Conservation (phyloP, 2,888 invertebrate species). For the Schizaphis graminum region DNA sequence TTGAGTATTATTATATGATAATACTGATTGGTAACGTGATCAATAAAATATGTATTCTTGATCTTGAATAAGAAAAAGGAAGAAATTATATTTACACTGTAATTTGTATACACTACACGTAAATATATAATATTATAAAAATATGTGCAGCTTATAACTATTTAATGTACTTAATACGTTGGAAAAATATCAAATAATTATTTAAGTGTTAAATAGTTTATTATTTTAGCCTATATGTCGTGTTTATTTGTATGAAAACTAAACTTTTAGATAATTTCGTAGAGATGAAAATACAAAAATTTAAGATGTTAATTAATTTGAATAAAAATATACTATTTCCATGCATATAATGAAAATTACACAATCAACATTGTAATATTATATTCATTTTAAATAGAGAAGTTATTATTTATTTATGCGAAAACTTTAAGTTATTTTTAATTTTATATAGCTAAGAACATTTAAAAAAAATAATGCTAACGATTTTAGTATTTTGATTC, state of each 20-base stretch:
- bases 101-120: not conserved
- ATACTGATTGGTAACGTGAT: not conserved
- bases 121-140: not conserved
- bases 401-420: not conserved
- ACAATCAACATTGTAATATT: not conserved
- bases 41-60: not conserved
- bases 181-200: not conserved
- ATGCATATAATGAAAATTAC: not conserved
- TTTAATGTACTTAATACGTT: not conserved
- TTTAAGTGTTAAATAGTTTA: not conserved
- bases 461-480: not conserved
- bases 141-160: not conserved
- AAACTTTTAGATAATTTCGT: not conserved
- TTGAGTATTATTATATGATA: not conserved
- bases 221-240: not conserved
- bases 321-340: not conserved
- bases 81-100: not conserved
- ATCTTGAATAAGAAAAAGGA: not conserved
- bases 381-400: not conserved
- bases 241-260: not conserved
- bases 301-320: not conserved
- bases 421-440: not conserved
- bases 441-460: not conserved
- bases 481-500: not conserved
- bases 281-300: not conserved